phyloP scores from a whole-genome alignment of 2,888 invertebrate genomes.

The Aplocera efformata region DNA sequence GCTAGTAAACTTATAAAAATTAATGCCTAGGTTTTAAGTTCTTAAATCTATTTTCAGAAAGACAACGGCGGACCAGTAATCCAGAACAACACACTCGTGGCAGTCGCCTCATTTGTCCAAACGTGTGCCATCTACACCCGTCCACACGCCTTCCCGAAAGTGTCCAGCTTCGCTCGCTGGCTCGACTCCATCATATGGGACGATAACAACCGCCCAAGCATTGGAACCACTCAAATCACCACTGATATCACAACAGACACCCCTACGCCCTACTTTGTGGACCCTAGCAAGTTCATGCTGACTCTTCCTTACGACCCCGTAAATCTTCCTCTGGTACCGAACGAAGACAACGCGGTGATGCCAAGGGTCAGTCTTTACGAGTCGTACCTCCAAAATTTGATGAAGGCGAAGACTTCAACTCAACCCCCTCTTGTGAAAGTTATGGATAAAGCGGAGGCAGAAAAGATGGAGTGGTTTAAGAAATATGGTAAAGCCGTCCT shows the following conservation, averaged over 20 bases:
- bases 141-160: constrained; percentile 66
- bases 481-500: constrained; percentile 44
- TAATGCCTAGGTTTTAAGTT: too few relatives aligned
- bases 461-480: constrained; percentile 40
- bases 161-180: constrained; percentile 58
- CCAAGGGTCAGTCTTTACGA: constrained; percentile 71
- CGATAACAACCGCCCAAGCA: constrained; percentile 53
- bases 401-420: constrained; percentile 46
- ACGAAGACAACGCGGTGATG: constrained; percentile 63
- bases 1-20: too few relatives aligned
- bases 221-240: constrained; percentile 21
- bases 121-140: constrained; percentile 63
- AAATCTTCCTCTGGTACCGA: constrained; percentile 65
- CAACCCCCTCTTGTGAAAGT: constrained; percentile 29
- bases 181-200: constrained; percentile 69
- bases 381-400: constrained; percentile 60
- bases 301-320: constrained; percentile 66
- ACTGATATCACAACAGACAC: constrained; percentile 28
- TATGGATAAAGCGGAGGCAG: constrained; percentile 21
- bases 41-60: constrained; percentile 44
- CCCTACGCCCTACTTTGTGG: constrained; percentile 32
- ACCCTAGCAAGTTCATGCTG: constrained; percentile 54
- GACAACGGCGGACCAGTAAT: constrained; percentile 71
- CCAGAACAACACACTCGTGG: constrained; percentile 66
- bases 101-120: constrained; percentile 56